Base-by-base conservation (phyloP, 1,140 invertebrate genomes). In the Drosophila suzukii region DNA sequence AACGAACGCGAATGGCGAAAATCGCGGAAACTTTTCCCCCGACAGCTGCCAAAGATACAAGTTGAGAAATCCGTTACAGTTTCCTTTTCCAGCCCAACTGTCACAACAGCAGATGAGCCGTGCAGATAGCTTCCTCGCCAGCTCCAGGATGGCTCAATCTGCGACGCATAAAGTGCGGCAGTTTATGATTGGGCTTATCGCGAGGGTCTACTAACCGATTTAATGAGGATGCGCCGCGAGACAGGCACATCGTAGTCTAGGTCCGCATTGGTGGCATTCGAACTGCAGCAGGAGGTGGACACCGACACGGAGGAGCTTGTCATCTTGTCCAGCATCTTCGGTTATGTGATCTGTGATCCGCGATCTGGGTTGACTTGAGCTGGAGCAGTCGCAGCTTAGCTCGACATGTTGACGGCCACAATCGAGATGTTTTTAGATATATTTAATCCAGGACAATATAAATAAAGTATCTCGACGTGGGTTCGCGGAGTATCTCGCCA, bases 381-480 rank as follows among this genome's bases (percentile, higher is more conserved):
- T 24, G 47, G 24, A 51, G n/a, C 41, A 34, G 41, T 36, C 17
- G 24, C 17, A n/a, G 15, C 10, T 75, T 43, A 78, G 54, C 74
- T 68, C 77, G 73, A 70, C 58, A 50, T 83, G 50, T 44, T 20
- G 39, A 56, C 50, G 65, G 24, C 30, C 43, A 57, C 24, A 15
- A 54, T 61, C 65, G 84, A 89, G 84, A 85, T 83, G 27, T 39
- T 75, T 65, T 75, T 76, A 81, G 77, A 85, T 88, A 91, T 91
- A 91, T 91, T 91, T 91, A 91, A 91, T 91, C 90, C 90, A 91
- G 90, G 90, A 90, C 90, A 91, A 91, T 90, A 91, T 91, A 91
- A 78, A 81, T 91, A 78, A 84, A 91, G 77, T 83, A 81, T 78
- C 84, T 91, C 90, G 75, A 76, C 66, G 71, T 62, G 44, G 60